These are phyloP conservation scores for Holothuria leucospilota DNA, from an alignment of 53 echinoderm and acorn worm species.

Conservation along the genomic window DNA sequence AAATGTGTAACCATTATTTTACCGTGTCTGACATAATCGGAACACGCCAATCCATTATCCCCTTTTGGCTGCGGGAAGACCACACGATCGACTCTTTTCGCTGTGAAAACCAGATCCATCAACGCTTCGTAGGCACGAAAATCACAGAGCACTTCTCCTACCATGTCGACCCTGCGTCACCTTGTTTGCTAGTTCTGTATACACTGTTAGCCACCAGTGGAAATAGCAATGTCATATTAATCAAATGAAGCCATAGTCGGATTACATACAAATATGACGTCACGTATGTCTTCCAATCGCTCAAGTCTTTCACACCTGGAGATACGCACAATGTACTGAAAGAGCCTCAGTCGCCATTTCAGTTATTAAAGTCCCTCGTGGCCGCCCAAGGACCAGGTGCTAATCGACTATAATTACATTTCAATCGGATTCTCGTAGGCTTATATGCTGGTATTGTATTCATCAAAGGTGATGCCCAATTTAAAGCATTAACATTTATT, in stretches of 20 bases:
- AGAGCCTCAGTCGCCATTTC: too few relatives aligned
- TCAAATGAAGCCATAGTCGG: conserved; percentile 22
- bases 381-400: too few relatives aligned
- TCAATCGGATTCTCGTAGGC: too few relatives aligned
- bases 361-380: too few relatives aligned
- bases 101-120: conserved; percentile 36
- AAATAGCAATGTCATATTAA: conserved; percentile 45
- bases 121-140: conserved; percentile 38
- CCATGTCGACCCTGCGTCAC: conserved; percentile 43
- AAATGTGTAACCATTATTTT: conserved; percentile 8
- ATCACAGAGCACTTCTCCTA: conserved; percentile 13
- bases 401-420: too few relatives aligned
- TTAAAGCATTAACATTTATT: too few relatives aligned
- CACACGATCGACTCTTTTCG: conserved; percentile 19
- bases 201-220: conserved; percentile 16
- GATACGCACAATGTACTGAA: neutral
- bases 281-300: conserved; percentile 9
- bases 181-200: conserved; percentile 39
- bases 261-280: conserved; percentile 35
- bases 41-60: conserved; percentile 28
- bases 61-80: conserved; percentile 26
- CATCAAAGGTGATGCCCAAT: too few relatives aligned
- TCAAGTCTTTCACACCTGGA: conserved; percentile 24
- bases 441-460: too few relatives aligned
- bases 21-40: conserved; percentile 29